Base-by-base conservation (phyloP, 2,888 invertebrate species). In the Apodemia mormo region DNA sequence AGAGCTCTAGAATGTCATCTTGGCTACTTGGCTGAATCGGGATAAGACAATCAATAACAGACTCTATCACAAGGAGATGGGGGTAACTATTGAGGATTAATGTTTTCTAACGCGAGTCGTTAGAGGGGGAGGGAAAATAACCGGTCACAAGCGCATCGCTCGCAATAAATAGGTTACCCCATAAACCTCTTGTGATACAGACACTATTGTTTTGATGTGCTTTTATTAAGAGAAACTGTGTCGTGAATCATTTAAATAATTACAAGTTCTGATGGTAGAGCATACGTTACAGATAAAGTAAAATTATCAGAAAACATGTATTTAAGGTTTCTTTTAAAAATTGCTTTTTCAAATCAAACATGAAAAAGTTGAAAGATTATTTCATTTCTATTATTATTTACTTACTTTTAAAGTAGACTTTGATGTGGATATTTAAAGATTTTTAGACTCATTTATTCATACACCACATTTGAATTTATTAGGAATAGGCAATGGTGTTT, bases 121-220 rank as follows among this genome's bases (percentile, higher is more conserved):
- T 74, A 76, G 73, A 68, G 72, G 74, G 65, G 72, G 71, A 73
- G 68, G 68, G 74, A 65, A 71, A 77, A 79, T 76, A 84, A 90
- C 89, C 90, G 90, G 90, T 89, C 83, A 83, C 83, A 80, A 72
- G 68, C 72, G 81, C 82, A 80, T 82, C 83, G 85, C 86, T 83
- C 84, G 86, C 86, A 80, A 80, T 88, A 92, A 91, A 92, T 92
- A 88, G 92, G 92, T 92, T 92, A 89, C 90, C 90, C 92, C 88
- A 92, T 90, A 92, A 83, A 92, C 92, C 92, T 89, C 91, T 88
- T 92, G 89, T 84, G 84, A 88, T 87, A 90, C 82, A 89, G 85
- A 90, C 85, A 75, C 73, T 66, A 75, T 73, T 77, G 77, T 76
- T 74, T 75, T 72, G 61, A 33, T 33, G 61, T 61, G 61, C 14